Conservation (phyloP, 2,888 invertebrate genomes). For the Aleiodes testaceus region DNA sequence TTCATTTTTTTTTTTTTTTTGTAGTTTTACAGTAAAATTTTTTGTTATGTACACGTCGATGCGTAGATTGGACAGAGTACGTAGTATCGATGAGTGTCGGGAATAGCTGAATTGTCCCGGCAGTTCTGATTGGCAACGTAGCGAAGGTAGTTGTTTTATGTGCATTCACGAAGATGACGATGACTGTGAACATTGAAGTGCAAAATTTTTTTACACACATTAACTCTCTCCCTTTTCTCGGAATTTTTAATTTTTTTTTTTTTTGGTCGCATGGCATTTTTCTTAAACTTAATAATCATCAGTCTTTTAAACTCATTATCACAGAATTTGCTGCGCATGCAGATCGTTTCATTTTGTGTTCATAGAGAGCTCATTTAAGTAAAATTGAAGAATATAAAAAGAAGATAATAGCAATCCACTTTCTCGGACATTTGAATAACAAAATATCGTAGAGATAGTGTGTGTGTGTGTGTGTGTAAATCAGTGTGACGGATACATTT, state of each 20-base stretch:
- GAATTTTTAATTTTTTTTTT: slow-evolving; percentile 47
- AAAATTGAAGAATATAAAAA: no score
- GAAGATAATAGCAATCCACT: neutral
- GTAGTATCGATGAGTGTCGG: slow-evolving; percentile 69
- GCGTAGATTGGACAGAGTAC: slow-evolving; percentile 70
- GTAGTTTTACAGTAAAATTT: slow-evolving; percentile 43
- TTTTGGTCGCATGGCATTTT: slow-evolving; percentile 36
- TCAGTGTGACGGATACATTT: no score
- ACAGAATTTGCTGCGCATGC: slow-evolving; percentile 32
- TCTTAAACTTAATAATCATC: slow-evolving; percentile 41
- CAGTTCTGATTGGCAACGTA: slow-evolving; percentile 71
- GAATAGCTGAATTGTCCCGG: slow-evolving; percentile 67
- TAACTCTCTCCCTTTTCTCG: slow-evolving; percentile 39
- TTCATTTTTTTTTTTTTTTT: slow-evolving; percentile 13
- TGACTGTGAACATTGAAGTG: slow-evolving; percentile 72
- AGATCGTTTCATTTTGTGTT: no score
- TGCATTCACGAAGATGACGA: slow-evolving; percentile 72
- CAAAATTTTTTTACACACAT: slow-evolving; percentile 64
- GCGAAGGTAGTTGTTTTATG: slow-evolving; percentile 70
- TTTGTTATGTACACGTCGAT: slow-evolving; percentile 66
- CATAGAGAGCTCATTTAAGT: no score
- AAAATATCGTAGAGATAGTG: slow-evolving; percentile 32
- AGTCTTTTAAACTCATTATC: slow-evolving; percentile 34
- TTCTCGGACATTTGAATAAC: slow-evolving; percentile 13
- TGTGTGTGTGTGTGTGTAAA: neutral